Conservation (phyloP, 2,113 vertebrate genomes). For the Lichenostomus cassidix region DNA sequence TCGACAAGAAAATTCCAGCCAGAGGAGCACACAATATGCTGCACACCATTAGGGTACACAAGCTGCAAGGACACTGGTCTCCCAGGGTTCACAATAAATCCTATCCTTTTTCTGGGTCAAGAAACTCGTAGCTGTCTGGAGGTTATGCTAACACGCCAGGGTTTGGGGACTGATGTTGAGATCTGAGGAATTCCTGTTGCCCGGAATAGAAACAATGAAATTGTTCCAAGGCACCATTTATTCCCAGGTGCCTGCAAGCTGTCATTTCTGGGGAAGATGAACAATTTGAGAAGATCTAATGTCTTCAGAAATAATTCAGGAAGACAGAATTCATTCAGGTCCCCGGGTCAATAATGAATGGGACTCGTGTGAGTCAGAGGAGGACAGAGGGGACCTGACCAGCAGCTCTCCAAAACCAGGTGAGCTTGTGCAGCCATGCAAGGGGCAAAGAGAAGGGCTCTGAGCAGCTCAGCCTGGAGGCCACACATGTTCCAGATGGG, state of each 20-base stretch:
- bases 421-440: not conserved
- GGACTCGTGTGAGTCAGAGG: not conserved
- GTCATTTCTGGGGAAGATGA: constrained; percentile 61
- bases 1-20: not conserved
- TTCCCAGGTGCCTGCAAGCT: constrained; percentile 62
- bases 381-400: not conserved
- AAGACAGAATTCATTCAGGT: constrained; percentile 55
- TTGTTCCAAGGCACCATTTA: constrained; percentile 56
- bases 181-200: constrained; percentile 66
- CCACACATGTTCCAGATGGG: not conserved
- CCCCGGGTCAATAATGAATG: constrained; percentile 27
- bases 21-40: not conserved
- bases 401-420: not conserved
- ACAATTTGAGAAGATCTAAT: constrained; percentile 64
- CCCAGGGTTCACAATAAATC: constrained; percentile 42
- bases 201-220: constrained; percentile 64
- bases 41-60: not conserved
- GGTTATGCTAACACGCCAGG: constrained; percentile 47
- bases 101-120: constrained; percentile 58
- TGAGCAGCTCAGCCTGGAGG: not conserved
- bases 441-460: not conserved
- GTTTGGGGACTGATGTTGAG: constrained; percentile 49
- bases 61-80: constrained; percentile 25
- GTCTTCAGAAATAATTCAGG: constrained; percentile 66
- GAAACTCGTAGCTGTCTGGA: constrained; percentile 54